Evolutionary conservation across 2,797 vertebrate genomes (phyloP).

Genomic region (Sciaenops ocellatus): DNA sequence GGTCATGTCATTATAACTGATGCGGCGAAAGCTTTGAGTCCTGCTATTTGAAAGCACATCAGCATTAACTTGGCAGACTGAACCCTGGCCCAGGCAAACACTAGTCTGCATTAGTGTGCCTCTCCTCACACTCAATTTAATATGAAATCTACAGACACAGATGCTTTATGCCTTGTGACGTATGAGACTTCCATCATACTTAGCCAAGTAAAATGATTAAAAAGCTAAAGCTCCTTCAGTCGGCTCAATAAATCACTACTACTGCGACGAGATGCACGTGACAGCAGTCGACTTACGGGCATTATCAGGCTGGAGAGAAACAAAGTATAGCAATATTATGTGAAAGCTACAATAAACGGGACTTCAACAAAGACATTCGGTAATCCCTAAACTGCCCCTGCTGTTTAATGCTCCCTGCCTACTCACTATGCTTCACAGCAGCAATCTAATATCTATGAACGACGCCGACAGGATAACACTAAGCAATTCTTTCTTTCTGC

Average conservation of each 20-base stretch:
- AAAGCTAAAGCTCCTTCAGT: constrained; percentile 67
- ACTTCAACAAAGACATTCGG: constrained; percentile 30
- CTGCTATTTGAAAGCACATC: constrained; percentile 79
- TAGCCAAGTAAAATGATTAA: constrained; percentile 70
- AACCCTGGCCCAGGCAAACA: constrained; percentile 63
- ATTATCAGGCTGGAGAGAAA: constrained; percentile 33
- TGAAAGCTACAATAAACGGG: constrained; percentile 31
- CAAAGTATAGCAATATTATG: constrained; percentile 33
- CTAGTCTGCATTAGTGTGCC: constrained; percentile 67
- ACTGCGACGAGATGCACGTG: constrained; percentile 36
- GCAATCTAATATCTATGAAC: constrained; percentile 37
- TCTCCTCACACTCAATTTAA: constrained; percentile 70
- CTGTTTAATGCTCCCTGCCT: constrained; percentile 36
- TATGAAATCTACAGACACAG: constrained; percentile 67
- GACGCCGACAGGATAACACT: constrained; percentile 19
- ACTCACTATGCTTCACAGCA: constrained; percentile 34
- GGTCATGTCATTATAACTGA: constrained; percentile 82
- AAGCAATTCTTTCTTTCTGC: constrained; percentile 15
- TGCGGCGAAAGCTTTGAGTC: constrained; percentile 75
- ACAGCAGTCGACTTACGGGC: constrained; percentile 24
- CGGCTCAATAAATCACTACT: constrained; percentile 43
- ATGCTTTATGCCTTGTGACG: constrained; percentile 68
- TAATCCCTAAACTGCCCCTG: constrained; percentile 29
- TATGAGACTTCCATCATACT: constrained; percentile 59
- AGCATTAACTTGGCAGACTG: constrained; percentile 74